These are phyloP conservation scores for Tortrix viridana DNA, from an alignment of 2,888 invertebrate genomes.

Conservation along the genomic window DNA sequence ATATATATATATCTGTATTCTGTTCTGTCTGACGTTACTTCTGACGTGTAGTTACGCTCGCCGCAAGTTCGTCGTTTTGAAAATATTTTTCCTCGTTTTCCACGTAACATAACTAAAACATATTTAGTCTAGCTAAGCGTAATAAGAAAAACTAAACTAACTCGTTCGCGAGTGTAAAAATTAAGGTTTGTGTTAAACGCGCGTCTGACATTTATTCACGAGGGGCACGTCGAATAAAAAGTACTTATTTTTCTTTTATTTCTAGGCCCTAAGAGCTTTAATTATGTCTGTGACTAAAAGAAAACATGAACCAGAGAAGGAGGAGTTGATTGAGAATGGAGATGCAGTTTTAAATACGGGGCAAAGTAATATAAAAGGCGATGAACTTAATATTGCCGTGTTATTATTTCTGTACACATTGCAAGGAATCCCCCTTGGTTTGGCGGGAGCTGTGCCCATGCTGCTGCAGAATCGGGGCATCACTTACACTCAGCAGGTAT, in stretches of 20 bases:
- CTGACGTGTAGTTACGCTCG: too few species aligned
- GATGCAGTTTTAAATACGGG: slow-evolving; percentile 53
- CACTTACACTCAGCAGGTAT: slow-evolving; percentile 95
- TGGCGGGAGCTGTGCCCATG: slow-evolving; percentile 98
- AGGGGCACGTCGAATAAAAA: slow-evolving; percentile 49
- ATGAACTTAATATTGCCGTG: slow-evolving; percentile 92
- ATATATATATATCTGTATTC: too few species aligned
- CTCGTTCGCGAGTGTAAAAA: slow-evolving; percentile 52
- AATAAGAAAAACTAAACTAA: background rate
- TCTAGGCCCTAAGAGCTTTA: slow-evolving; percentile 65
- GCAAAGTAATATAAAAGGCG: slow-evolving; percentile 86
- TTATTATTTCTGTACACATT: slow-evolving; percentile 96
- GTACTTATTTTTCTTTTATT: slow-evolving; percentile 40
- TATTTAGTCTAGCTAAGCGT: too few species aligned
- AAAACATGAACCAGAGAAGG: slow-evolving; percentile 67
- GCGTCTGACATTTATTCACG: slow-evolving; percentile 67
- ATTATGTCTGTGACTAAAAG: slow-evolving; percentile 76
- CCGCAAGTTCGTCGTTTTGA: too few species aligned
- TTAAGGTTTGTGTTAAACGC: slow-evolving; percentile 63
- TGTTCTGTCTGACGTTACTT: too few species aligned
- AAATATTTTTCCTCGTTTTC: too few species aligned
- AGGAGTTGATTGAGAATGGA: slow-evolving; percentile 75
- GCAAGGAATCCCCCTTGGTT: slow-evolving; percentile 97
- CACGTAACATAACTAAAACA: too few species aligned
- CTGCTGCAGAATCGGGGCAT: slow-evolving; percentile 96